A percentile compares a stretch with the other conserved stretches of the same genome.
These are phyloP conservation scores for Andrena praecox DNA, from an alignment of 2,888 invertebrate species.

Conservation along the genomic window DNA sequence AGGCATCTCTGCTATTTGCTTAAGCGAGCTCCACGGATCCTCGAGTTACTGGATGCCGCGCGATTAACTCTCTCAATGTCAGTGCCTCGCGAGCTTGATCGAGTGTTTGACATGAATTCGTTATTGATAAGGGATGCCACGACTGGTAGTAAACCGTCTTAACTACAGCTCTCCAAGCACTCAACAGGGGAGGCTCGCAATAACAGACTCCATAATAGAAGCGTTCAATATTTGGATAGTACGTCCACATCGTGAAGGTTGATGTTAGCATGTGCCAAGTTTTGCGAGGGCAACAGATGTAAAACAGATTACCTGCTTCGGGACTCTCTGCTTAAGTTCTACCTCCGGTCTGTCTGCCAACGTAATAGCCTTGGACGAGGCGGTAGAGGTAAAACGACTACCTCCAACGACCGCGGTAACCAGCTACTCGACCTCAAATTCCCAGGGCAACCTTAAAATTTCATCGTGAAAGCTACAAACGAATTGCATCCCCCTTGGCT, in stretches of 20 bases:
- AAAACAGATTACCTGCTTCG: no score
- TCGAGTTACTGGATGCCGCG: not conserved
- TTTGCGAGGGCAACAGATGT: no score
- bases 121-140: not conserved
- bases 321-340: no score
- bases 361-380: no score
- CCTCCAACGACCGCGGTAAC: no score
- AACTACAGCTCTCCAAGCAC: not conserved
- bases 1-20: constrained; percentile 1
- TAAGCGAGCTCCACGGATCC: not conserved
- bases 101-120: constrained; percentile 9
- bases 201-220: not conserved
- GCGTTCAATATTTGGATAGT: not conserved
- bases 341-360: no score
- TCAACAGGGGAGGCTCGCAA: not conserved
- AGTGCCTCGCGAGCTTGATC: not conserved
- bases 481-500: not conserved
- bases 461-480: not conserved
- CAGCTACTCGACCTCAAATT: not conserved
- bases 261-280: no score
- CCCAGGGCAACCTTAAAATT: not conserved
- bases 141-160: not conserved
- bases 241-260: not conserved
- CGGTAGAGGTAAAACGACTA: no score
- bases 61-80: not conserved